These are phyloP conservation scores for Anadara kagoshimensis DNA, from an alignment of 1,140 invertebrate genomes.

Conservation along the genomic window DNA sequence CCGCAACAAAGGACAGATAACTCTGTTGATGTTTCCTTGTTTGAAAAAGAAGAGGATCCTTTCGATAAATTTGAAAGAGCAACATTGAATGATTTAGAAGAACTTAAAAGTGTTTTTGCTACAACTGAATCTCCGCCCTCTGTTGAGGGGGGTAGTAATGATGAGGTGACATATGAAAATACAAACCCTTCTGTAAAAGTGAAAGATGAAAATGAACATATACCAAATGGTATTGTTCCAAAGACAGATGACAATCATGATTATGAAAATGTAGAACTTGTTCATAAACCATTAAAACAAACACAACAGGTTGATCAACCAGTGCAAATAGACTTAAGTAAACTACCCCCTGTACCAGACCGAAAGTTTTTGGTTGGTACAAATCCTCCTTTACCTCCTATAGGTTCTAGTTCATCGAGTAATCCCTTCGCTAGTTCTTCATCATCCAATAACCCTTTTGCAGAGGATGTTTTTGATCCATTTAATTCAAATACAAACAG, in stretches of 20 bases:
- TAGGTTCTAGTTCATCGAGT: constrained; percentile 5
- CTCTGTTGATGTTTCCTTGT: constrained; percentile 35
- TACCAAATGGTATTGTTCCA: neutral
- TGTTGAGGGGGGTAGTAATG: neutral
- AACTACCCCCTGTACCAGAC: constrained; percentile 32
- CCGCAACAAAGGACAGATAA: constrained; percentile 6
- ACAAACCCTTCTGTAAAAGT: neutral
- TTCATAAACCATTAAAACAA: neutral
- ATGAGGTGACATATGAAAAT: neutral
- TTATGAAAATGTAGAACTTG: constrained; percentile 2
- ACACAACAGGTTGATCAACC: neutral
- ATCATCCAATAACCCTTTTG: constrained; percentile 6
- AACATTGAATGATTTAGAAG: constrained; percentile 37
- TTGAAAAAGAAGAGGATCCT: constrained; percentile 40
- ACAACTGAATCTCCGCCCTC: neutral
- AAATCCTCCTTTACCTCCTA: constrained; percentile 30
- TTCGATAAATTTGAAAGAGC: constrained; percentile 41
- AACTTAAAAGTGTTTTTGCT: constrained; percentile 39
- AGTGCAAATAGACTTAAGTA: constrained; percentile 9
- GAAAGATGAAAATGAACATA: neutral
- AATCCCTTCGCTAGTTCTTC: neutral
- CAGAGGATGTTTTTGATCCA: neutral
- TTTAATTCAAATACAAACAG: neutral
- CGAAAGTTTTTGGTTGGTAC: constrained; percentile 3
- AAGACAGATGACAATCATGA: neutral